phyloP scores from a whole-genome alignment of 2,113 vertebrate species.

The Poicephalus meyeri region DNA sequence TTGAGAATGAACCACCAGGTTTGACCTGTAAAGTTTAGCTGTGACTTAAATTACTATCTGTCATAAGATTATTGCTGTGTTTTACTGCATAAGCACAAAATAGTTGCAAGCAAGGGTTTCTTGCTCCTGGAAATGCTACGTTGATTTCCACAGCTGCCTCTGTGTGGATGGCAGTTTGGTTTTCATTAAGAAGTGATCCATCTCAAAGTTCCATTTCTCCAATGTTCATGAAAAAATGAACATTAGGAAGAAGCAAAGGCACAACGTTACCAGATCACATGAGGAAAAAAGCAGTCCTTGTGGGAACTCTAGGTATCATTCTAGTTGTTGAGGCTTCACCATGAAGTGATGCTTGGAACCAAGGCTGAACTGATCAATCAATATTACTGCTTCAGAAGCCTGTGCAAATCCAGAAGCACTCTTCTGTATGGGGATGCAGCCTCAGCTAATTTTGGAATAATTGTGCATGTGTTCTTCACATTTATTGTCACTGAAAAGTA shows the following conservation, averaged over 20 bases:
- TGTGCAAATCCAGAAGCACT: not conserved
- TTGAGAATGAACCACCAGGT: not conserved
- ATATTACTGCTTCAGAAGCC: not conserved
- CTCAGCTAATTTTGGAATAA: not conserved
- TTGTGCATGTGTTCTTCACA: fast-evolving
- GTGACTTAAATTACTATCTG: not conserved
- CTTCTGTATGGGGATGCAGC: not conserved
- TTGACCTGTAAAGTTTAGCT: not conserved
- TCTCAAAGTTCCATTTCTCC: not conserved
- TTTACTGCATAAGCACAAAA: not conserved
- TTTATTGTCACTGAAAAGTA: not conserved
- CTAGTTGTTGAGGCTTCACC: not conserved
- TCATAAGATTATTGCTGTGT: not conserved
- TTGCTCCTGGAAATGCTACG: not conserved
- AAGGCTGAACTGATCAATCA: not conserved
- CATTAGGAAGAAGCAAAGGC: not conserved
- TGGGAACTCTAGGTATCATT: not conserved
- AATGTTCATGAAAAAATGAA: not conserved
- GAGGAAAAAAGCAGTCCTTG: not conserved
- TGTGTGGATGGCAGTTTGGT: not conserved
- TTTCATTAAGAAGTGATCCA: not conserved
- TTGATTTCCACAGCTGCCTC: not conserved
- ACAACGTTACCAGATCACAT: not conserved
- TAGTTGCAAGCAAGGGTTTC: not conserved
- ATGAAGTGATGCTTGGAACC: not conserved